phyloP scores from a whole-genome alignment of 2,888 invertebrate genomes.

The Euspilapteryx auroguttella region DNA sequence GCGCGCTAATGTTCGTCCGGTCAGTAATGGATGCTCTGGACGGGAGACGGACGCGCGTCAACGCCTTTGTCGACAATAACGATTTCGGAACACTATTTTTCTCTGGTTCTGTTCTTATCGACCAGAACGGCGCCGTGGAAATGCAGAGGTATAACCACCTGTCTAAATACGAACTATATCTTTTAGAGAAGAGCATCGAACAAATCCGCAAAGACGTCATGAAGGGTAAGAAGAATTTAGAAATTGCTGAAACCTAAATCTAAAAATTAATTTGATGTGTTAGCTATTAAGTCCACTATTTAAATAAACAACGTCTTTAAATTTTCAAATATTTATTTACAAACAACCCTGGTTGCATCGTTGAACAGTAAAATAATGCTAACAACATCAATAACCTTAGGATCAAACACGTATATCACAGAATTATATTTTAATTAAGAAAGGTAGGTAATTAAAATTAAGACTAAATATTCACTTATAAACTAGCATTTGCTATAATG shows the following conservation, averaged over 20 bases:
- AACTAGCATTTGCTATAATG: no score
- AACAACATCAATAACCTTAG: no score
- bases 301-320: no score
- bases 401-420: no score
- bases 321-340: conserved; percentile 47
- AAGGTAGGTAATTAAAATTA: no score
- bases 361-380: no score
- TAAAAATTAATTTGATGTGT: conserved; percentile 7
- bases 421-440: no score
- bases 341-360: conserved; percentile 18
- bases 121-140: conserved; percentile 19
- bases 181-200: conserved; percentile 23
- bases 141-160: conserved; percentile 25
- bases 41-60: conserved; percentile 17
- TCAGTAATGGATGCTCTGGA: conserved; percentile 52
- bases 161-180: conserved; percentile 21
- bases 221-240: conserved; percentile 25
- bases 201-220: conserved; percentile 25
- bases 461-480: no score
- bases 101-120: conserved; percentile 22
- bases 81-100: conserved; percentile 37
- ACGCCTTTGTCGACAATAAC: conserved; percentile 34
- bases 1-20: conserved; percentile 61
- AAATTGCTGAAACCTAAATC: conserved; percentile 13
- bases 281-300: no score